These are phyloP conservation scores for Abrostola triplasia DNA, from an alignment of 2,888 invertebrate species.

Conservation along the genomic window DNA sequence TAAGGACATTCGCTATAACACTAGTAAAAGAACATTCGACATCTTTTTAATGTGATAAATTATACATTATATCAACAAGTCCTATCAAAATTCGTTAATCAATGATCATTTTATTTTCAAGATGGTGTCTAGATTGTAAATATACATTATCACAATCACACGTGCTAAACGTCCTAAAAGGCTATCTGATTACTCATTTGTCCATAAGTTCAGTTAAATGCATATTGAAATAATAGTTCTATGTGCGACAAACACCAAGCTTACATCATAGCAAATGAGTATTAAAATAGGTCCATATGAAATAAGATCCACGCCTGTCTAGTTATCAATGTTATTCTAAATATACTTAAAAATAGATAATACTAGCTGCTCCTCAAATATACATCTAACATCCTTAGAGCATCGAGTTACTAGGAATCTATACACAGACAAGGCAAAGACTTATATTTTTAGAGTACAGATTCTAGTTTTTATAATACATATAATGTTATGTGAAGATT, in stretches of 20 bases:
- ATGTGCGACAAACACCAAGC: neutral
- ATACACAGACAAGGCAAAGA: slow-evolving; percentile 39
- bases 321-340: slow-evolving; percentile 17
- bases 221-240: too few relatives aligned
- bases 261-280: slow-evolving; percentile 3
- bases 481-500: slow-evolving; percentile 20
- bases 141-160: too few relatives aligned
- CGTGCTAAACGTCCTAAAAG: too few relatives aligned
- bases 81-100: too few relatives aligned
- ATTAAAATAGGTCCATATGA: neutral
- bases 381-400: slow-evolving; percentile 31
- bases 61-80: too few relatives aligned
- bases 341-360: slow-evolving; percentile 37
- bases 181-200: too few relatives aligned
- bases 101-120: too few relatives aligned
- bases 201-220: too few relatives aligned
- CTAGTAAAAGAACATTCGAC: too few relatives aligned
- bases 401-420: slow-evolving; percentile 23
- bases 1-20: neutral
- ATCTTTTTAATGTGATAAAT: too few relatives aligned
- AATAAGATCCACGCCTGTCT: slow-evolving; percentile 20
- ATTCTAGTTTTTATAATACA: slow-evolving; percentile 15
- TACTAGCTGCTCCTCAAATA: slow-evolving; percentile 33
- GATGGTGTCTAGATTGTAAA: too few relatives aligned
- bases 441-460: slow-evolving; percentile 20